Percentiles rank a stretch among this genome's conserved stretches.
Conservation (phyloP, 2,797 vertebrate genomes). For the Melanotaenia parkinsoni region DNA sequence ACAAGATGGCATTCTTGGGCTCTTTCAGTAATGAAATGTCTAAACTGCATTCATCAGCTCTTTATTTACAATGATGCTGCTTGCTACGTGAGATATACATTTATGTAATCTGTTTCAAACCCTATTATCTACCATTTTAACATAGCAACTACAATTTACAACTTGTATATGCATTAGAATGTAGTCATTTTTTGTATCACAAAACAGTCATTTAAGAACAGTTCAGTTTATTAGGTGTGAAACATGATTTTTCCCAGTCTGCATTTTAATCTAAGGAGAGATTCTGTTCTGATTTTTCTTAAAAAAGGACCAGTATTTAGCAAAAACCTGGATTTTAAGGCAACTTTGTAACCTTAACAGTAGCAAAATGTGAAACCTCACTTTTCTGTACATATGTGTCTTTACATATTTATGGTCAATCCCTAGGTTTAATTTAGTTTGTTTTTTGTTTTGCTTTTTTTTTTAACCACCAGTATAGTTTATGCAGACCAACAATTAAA, state of each 20-base stretch:
- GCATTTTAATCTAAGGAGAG: neutral
- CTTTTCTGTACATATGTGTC: neutral
- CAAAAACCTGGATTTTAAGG: conserved; percentile 59
- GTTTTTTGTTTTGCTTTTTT: too few species aligned
- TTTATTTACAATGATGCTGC: too few species aligned
- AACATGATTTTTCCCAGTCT: neutral
- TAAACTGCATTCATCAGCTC: neutral
- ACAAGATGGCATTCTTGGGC: conserved; percentile 30
- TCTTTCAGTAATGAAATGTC: neutral
- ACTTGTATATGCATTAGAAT: neutral
- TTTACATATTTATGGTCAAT: neutral
- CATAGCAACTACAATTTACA: neutral
- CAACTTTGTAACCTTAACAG: conserved; percentile 46
- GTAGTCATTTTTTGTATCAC: neutral
- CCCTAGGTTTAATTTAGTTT: too few species aligned
- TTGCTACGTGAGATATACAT: neutral
- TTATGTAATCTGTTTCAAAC: neutral
- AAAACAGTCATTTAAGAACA: neutral
- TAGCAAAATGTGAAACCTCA: conserved; percentile 17
- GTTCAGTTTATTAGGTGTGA: neutral
- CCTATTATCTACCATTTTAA: neutral
- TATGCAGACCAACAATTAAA: conserved; percentile 11
- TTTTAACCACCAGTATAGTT: neutral
- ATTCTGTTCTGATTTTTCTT: neutral
- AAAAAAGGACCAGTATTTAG: neutral